Base-by-base conservation (phyloP, 1,140 invertebrate species). In the Nephotettix cincticeps region DNA sequence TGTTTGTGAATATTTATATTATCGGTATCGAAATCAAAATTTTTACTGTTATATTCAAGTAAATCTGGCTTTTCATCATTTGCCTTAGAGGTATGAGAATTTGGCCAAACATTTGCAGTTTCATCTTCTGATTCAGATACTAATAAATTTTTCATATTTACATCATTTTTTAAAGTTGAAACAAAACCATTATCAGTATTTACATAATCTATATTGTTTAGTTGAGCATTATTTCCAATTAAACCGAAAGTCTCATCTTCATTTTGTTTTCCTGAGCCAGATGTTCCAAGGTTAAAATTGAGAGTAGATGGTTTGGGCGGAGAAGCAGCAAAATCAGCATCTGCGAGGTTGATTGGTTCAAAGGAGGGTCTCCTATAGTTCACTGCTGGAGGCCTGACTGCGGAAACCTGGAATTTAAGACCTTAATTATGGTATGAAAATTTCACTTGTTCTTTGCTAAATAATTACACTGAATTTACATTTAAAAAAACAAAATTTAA, bases 321-420 rank as follows among this genome's bases (percentile, higher is more conserved):
- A 4, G 74, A 72, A 28, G 77, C 75, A 63, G 75, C 69, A 71
- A 79, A 79, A 74, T 79, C 77, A 28, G 78, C 78, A 75, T 79
- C 78, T 6, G 78, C 77, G 47, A 79, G 66, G 71, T 78, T 78
- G 32, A 79, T 78, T 9, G 78, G 77, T 69, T 79, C 78, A 70
- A 79, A 79, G 32, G 77, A 47, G 23, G 77, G 76, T 63, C 77
- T 56, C 23, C 75, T 72, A 70, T 79, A 79, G 56, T 40, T 75
- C 21, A 71, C 66, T 43, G 74, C 75, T 23, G 75, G 73, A 43
- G 66, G 70, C 11, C 72, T 71, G 28, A 75, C 32, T 29, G 43
- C 63, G 51, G 61, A 29, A 11, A 45, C 36, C 73, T 72, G 43
- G 14, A 56, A 71, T n/a, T n/a, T n/a, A n/a, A n/a, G n/a, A n/a